phyloP scores from a whole-genome alignment of 2,888 invertebrate genomes.

The Oligia latruncula region DNA sequence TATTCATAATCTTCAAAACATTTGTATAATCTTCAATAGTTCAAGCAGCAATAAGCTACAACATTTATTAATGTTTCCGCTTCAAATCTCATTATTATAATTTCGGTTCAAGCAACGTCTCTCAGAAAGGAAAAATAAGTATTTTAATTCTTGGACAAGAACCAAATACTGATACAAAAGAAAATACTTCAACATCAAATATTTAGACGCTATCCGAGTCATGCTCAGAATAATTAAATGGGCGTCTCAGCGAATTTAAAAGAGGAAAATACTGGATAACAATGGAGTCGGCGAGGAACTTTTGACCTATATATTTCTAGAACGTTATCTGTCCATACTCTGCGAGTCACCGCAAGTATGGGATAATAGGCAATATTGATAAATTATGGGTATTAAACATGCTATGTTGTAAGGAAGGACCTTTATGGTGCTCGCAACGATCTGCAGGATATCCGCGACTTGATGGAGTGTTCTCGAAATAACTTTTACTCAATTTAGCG shows the following conservation, averaged over 20 bases:
- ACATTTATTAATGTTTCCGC: constrained; percentile 33
- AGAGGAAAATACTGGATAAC: constrained; percentile 52
- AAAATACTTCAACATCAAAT: constrained; percentile 64
- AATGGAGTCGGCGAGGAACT: constrained; percentile 40
- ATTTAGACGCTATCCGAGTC: constrained; percentile 60
- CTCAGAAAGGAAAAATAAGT: constrained; percentile 41
- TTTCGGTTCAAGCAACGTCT: constrained; percentile 31
- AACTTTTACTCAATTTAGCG: constrained; percentile 60
- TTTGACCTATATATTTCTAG: constrained; percentile 62
- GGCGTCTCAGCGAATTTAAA: constrained; percentile 56
- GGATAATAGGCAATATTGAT: constrained; percentile 81
- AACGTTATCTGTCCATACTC: constrained; percentile 82
- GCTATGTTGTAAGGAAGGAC: constrained; percentile 56
- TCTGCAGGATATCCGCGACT: constrained; percentile 70
- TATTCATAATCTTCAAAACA: constrained; percentile 1
- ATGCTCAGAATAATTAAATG: constrained; percentile 60
- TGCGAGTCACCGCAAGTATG: constrained; percentile 66
- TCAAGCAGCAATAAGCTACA: constrained; percentile 24
- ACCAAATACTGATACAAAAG: constrained; percentile 61
- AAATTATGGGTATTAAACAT: constrained; percentile 81
- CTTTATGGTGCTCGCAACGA: constrained; percentile 66
- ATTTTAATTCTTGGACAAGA: constrained; percentile 61
- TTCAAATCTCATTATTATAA: constrained; percentile 48
- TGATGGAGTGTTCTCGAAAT: constrained; percentile 72
- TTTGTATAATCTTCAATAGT: constrained; percentile 28